A percentile compares a stretch with the other conserved stretches of the same genome.
These are phyloP conservation scores for Rhipidura dahli DNA, from an alignment of 2,113 vertebrate genomes.

Conservation along the genomic window DNA sequence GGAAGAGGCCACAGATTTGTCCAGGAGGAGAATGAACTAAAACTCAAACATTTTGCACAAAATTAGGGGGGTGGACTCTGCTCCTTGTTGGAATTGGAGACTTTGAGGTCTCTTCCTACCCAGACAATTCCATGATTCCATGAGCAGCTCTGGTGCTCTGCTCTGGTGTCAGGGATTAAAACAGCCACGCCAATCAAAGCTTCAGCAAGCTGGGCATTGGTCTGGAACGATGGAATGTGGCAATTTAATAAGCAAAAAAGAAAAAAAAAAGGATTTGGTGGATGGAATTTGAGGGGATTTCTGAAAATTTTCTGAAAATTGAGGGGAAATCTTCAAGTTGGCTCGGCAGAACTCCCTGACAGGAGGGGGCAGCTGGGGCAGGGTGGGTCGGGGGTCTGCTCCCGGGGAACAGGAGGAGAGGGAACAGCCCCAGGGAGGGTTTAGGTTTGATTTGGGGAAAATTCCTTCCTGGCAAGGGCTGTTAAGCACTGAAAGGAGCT, in stretches of 20 bases:
- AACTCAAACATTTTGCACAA: background rate
- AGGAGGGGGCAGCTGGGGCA: background rate
- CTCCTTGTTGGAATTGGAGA: background rate
- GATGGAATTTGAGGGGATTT: background rate
- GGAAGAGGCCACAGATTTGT: background rate
- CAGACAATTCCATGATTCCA: background rate
- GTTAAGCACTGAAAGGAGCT: background rate
- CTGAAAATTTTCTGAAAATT: too few relatives aligned
- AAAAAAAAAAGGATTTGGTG: background rate
- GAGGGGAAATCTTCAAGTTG: too few relatives aligned
- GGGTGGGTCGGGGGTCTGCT: background rate
- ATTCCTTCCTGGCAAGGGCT: background rate
- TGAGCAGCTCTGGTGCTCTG: accelerated
- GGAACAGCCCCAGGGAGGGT: accelerated
- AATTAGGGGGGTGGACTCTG: background rate
- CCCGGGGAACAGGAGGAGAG: background rate
- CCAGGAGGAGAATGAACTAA: background rate
- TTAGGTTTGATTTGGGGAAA: background rate
- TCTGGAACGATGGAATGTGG: background rate
- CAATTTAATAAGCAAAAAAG: background rate
- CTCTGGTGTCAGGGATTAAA: background rate
- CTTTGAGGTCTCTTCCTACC: background rate
- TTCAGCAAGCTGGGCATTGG: accelerated
- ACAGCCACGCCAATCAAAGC: accelerated
- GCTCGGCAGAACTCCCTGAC: background rate